These are phyloP conservation scores for Drosophila vallismaia DNA, from an alignment of 2,888 invertebrate genomes.

Conservation along the genomic window DNA sequence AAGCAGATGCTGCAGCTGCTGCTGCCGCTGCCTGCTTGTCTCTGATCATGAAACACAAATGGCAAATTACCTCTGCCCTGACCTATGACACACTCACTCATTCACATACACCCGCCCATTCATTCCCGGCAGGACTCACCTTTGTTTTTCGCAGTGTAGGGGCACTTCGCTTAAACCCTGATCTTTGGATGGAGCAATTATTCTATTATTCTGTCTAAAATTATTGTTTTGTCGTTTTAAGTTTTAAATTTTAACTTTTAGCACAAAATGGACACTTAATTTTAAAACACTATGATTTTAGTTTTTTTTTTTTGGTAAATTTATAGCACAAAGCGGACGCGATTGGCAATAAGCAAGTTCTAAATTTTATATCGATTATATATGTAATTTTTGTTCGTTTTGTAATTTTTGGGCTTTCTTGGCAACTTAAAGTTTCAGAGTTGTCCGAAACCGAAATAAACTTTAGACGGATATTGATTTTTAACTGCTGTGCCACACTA, in stretches of 20 bases:
- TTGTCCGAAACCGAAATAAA: conserved; percentile 82
- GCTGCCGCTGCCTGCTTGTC: not conserved
- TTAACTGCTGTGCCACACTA: conserved; percentile 48
- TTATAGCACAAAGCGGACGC: conserved; percentile 52
- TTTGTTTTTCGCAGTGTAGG: not conserved
- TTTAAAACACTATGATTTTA: conserved; percentile 5
- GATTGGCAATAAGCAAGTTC: conserved; percentile 49
- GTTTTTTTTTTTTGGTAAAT: conserved; percentile 1
- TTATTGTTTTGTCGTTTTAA: conserved; percentile 7
- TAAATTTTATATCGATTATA: conserved; percentile 9
- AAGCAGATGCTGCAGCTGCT: conserved; percentile 35
- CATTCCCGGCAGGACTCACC: conserved; percentile 17
- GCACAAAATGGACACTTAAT: conserved; percentile 39
- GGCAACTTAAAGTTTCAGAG: conserved; percentile 50
- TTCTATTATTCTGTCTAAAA: conserved; percentile 23
- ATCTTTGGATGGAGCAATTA: conserved; percentile 37
- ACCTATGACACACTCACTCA: conserved; percentile 20
- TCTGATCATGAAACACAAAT: conserved; percentile 16
- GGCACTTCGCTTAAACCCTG: not conserved
- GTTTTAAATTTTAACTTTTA: conserved; percentile 16
- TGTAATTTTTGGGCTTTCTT: conserved; percentile 28
- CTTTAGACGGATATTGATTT: conserved; percentile 84
- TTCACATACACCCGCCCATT: not conserved
- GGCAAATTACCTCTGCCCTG: conserved; percentile 3
- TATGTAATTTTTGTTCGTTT: conserved; percentile 10